Evolutionary conservation across 2,797 vertebrate species (phyloP).

Genomic region (Karalla daura): DNA sequence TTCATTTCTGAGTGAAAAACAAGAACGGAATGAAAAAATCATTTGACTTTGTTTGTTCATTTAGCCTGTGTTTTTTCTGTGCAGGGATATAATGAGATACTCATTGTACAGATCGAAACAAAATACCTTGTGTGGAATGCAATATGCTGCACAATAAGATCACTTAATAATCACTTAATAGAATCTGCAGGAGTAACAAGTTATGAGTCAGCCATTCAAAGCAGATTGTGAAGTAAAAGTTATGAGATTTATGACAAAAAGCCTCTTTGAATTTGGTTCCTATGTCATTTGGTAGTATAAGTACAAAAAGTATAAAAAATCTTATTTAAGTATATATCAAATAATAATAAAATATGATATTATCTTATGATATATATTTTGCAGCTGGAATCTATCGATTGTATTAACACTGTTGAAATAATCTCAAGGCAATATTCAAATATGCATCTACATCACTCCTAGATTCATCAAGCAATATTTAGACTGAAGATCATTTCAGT

Average conservation of each 20-base stretch:
- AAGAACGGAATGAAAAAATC: no score
- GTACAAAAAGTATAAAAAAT: no score
- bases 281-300: not conserved
- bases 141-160: not conserved
- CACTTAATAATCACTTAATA: constrained; percentile 1
- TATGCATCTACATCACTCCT: not conserved
- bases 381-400: no score
- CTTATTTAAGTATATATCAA: no score
- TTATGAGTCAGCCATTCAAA: constrained; percentile 10
- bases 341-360: no score
- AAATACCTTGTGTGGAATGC: constrained; percentile 15
- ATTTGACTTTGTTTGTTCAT: no score
- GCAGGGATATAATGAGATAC: constrained; percentile 7
- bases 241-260: constrained; percentile 10
- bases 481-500: not conserved
- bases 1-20: no score
- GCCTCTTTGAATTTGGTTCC: not conserved
- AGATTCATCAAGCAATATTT: not conserved
- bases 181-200: not conserved
- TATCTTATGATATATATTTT: no score
- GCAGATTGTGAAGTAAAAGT: not conserved
- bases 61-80: constrained; percentile 28
- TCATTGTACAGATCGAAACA: constrained; percentile 7
- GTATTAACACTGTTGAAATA: not conserved
- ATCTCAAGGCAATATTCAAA: not conserved